Percentiles rank a stretch among this genome's conserved stretches.
These are phyloP conservation scores for Atta cephalotes DNA, from an alignment of 1,140 invertebrate species.

Conservation along the genomic window DNA sequence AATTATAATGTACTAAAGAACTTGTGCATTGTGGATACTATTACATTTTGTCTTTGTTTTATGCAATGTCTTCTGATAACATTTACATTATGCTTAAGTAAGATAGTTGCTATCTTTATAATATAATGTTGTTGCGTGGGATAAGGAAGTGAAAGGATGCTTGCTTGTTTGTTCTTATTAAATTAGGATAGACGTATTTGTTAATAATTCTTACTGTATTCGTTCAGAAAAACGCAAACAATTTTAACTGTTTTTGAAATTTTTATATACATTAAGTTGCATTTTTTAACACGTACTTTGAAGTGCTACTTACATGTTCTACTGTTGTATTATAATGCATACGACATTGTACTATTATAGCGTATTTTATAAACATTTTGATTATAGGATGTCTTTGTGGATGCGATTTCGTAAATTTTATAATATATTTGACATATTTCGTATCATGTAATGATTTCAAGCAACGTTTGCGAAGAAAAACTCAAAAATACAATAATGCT, in stretches of 20 bases:
- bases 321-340: slow-evolving; percentile 80
- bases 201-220: slow-evolving; percentile 40
- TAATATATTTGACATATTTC: slow-evolving; percentile 51
- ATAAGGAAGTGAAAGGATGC: slow-evolving; percentile 43
- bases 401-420: slow-evolving; percentile 55
- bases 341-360: slow-evolving; percentile 78
- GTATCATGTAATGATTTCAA: slow-evolving; percentile 62
- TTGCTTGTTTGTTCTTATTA: slow-evolving; percentile 70
- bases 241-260: slow-evolving; percentile 70
- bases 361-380: slow-evolving; percentile 84
- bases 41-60: slow-evolving; percentile 78
- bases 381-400: slow-evolving; percentile 69
- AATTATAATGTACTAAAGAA: slow-evolving; percentile 74
- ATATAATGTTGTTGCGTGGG: slow-evolving; percentile 73
- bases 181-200: slow-evolving; percentile 47
- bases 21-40: slow-evolving; percentile 79
- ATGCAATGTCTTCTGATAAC: slow-evolving; percentile 76
- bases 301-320: slow-evolving; percentile 81
- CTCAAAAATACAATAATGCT: slow-evolving; percentile 60
- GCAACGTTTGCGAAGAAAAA: slow-evolving; percentile 41
- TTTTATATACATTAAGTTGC: slow-evolving; percentile 75
- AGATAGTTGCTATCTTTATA: slow-evolving; percentile 70
- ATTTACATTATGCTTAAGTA: slow-evolving; percentile 72
- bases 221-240: slow-evolving; percentile 27
- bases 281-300: slow-evolving; percentile 82